A percentile compares a stretch with the other conserved stretches of the same genome.
These are phyloP conservation scores for Dryocosmus kuriphilus DNA, from an alignment of 2,888 invertebrate genomes.

Conservation along the genomic window DNA sequence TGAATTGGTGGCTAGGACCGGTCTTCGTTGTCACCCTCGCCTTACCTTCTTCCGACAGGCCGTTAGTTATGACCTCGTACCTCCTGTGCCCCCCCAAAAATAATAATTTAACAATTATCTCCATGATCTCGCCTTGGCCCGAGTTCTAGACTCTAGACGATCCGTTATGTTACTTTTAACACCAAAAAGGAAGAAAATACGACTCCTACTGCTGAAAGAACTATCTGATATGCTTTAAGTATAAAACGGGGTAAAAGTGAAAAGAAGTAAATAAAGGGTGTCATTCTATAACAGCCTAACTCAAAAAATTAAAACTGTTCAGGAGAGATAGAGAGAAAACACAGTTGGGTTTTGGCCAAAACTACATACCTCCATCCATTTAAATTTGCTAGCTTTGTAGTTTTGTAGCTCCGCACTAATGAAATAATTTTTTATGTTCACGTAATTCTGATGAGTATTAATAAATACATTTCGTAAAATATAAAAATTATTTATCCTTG, in stretches of 20 bases:
- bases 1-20: constrained; percentile 20
- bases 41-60: constrained; percentile 63
- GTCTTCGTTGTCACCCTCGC: constrained; percentile 40
- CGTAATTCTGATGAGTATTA: too few relatives aligned
- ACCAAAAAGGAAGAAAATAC: constrained; percentile 30
- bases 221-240: constrained; percentile 32
- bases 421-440: too few relatives aligned
- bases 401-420: too few relatives aligned
- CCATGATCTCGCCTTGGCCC: constrained; percentile 45
- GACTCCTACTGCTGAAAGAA: constrained; percentile 7
- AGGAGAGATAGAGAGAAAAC: too few relatives aligned
- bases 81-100: constrained; percentile 64
- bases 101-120: constrained; percentile 73
- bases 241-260: constrained; percentile 24
- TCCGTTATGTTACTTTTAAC: constrained; percentile 39
- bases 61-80: constrained; percentile 65
- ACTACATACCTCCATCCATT: too few relatives aligned
- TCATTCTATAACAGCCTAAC: too few relatives aligned
- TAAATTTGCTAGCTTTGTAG: too few relatives aligned
- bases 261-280: too few relatives aligned
- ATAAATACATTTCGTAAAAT: too few relatives aligned
- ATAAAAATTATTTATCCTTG: too few relatives aligned
- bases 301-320: too few relatives aligned
- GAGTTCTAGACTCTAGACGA: constrained; percentile 20
- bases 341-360: too few relatives aligned